Conservation (phyloP, 2,888 invertebrate genomes). For the Agrochola lychnidis region DNA sequence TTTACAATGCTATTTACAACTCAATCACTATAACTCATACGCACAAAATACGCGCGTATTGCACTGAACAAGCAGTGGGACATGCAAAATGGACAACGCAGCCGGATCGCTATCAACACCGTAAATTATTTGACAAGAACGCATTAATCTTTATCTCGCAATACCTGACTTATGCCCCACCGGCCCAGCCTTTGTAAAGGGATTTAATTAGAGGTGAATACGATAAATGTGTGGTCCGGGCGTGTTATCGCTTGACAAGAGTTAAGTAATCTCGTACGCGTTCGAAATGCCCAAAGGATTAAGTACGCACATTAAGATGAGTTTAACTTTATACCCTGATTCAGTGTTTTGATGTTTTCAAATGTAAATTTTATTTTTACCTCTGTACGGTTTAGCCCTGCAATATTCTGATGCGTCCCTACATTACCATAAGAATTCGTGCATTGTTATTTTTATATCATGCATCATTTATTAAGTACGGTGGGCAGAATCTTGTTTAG, state of each 20-base stretch:
- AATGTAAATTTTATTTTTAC: constrained; percentile 54
- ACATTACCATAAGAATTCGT: constrained; percentile 50
- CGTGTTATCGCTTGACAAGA: constrained; percentile 81
- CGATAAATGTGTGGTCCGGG: constrained; percentile 86
- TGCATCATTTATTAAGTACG: constrained; percentile 48
- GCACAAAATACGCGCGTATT: constrained; percentile 50
- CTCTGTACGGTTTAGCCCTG: constrained; percentile 28
- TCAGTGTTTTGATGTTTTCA: constrained; percentile 62
- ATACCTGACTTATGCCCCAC: constrained; percentile 75
- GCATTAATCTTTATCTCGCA: constrained; percentile 87
- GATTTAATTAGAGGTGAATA: constrained; percentile 83
- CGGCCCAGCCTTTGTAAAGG: constrained; percentile 75
- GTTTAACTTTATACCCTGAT: constrained; percentile 69
- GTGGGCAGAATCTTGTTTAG: constrained; percentile 27
- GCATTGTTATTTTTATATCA: constrained; percentile 53
- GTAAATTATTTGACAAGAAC: constrained; percentile 88
- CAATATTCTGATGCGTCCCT: constrained; percentile 40
- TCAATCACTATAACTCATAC: constrained; percentile 57
- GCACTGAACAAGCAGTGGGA: constrained; percentile 51
- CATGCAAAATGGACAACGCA: constrained; percentile 67
- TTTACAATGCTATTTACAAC: constrained; percentile 59
- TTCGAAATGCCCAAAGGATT: constrained; percentile 80
- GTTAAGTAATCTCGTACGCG: constrained; percentile 80
- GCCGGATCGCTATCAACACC: constrained; percentile 78
- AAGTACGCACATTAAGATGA: constrained; percentile 75